Base-by-base conservation (phyloP, 2,797 vertebrate genomes). In the Podargus strigoides region DNA sequence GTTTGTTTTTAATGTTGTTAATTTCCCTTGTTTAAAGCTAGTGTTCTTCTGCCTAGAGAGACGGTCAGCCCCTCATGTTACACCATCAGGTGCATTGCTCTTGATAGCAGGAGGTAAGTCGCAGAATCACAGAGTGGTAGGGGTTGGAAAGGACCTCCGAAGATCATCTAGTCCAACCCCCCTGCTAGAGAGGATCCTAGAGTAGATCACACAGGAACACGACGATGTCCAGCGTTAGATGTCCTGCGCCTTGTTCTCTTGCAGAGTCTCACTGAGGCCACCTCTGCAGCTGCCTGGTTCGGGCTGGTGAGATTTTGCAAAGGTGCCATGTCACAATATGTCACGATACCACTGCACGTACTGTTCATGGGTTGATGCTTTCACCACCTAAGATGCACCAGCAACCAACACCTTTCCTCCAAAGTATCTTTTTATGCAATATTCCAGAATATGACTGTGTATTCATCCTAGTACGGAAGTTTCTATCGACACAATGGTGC, bases 371-470 rank as follows among this genome's bases (percentile, higher is more conserved):
- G 79, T 28, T 37, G 87, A 85, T 79, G 67, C 72, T 84, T 89
- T 62, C 53, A 52, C 73, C 58, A 28, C 56, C 53, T 55, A 41
- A 62, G 49, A 85, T 17, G 52, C 72, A 94, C 89, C 88, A 92
- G 77, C 90, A 94, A 30, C 39, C 53, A 42, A 37, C 42, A 24
- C 58, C 17, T 94, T 84, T 90, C 87, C 63, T 93, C 75, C 85
- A 90, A 85, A 89, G 47, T 50, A 60, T 24, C 83, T 89, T 91
- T 82, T 94, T 84, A 79, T 89, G 89, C 92, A 93, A 91, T 95
- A 82, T 68, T 90, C 36, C 85, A 89, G 69, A 74, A 30, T 59
- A 55, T 68, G 77, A 91, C 91, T 89, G 16, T 85, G 26, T 84
- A 36, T 66, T 93, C 74, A 34, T 92, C 70, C 70, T 56, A 20